Evolutionary conservation across 2,797 vertebrate species (phyloP).

Genomic region (Arrhamphus sclerolepis): DNA sequence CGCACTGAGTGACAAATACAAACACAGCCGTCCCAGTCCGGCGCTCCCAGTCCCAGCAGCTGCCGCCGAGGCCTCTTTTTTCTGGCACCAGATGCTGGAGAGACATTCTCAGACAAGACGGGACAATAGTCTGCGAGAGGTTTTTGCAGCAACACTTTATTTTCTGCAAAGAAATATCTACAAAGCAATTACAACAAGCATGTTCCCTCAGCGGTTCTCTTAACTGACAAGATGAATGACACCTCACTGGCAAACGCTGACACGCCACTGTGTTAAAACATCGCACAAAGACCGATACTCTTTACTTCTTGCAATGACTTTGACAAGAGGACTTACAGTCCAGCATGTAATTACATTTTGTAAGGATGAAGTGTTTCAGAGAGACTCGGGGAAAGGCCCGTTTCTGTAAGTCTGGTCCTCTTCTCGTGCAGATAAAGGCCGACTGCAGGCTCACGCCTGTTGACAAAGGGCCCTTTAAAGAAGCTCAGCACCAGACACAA

Average conservation of each 20-base stretch:
- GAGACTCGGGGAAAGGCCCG: slow-evolving; percentile 19
- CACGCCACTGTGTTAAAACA: slow-evolving; percentile 40
- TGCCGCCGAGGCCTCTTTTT: slow-evolving; percentile 13
- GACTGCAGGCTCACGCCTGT: slow-evolving; percentile 61
- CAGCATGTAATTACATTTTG: slow-evolving; percentile 43
- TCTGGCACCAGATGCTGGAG: slow-evolving; percentile 50
- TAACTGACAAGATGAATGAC: slow-evolving; percentile 44
- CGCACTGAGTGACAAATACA: slow-evolving; percentile 81
- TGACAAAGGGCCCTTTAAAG: slow-evolving; percentile 49
- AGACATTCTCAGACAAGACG: slow-evolving; percentile 31
- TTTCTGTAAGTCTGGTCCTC: slow-evolving; percentile 36
- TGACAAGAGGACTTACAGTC: slow-evolving; percentile 18
- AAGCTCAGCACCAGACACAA: slow-evolving; percentile 55
- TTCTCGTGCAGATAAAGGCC: slow-evolving; percentile 57
- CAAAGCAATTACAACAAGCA: slow-evolving; percentile 38
- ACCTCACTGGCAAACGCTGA: slow-evolving; percentile 28
- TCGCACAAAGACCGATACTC: slow-evolving; percentile 5
- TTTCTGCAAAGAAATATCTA: slow-evolving; percentile 35
- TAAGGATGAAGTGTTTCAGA: slow-evolving; percentile 29
- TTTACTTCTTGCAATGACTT: slow-evolving; percentile 14
- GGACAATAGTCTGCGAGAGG: slow-evolving; percentile 43
- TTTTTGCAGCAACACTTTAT: slow-evolving; percentile 32
- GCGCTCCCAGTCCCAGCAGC: slow-evolving; percentile 61
- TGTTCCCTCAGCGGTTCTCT: slow-evolving; percentile 17
- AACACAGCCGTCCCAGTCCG: slow-evolving; percentile 64